Percentiles rank a stretch among this genome's conserved stretches.
These are phyloP conservation scores for Calonectris borealis DNA, from an alignment of 2,113 vertebrate genomes.

Conservation along the genomic window DNA sequence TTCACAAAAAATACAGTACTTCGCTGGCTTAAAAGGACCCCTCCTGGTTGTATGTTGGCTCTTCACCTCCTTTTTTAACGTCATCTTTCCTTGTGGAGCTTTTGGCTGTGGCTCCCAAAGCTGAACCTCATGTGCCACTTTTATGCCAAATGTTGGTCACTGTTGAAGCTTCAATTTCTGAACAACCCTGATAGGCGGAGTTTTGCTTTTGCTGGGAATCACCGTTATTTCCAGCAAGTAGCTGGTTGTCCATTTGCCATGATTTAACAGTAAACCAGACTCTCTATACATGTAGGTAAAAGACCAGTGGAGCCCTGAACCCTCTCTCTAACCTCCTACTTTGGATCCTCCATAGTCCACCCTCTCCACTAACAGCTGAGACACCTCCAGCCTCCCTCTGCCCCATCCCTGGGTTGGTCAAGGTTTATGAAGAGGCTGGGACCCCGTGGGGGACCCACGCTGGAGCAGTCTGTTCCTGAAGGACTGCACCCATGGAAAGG, in stretches of 20 bases:
- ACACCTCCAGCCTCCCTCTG: not conserved
- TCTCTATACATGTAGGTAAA: accelerated
- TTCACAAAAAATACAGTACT: not conserved
- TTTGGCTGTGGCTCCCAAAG: not conserved
- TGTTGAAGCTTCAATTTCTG: not conserved
- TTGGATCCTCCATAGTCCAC: not conserved
- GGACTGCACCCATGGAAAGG: not conserved
- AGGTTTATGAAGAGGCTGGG: not conserved
- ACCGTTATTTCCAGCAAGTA: not conserved
- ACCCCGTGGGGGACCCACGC: accelerated
- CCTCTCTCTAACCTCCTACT: not conserved
- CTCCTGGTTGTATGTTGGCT: not conserved
- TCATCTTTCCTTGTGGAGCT: not conserved
- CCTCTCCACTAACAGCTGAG: not conserved
- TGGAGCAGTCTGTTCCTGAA: not conserved
- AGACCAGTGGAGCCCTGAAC: not conserved
- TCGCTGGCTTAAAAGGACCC: not conserved
- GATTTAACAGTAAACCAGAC: not conserved
- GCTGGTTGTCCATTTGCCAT: not conserved
- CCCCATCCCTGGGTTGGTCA: not conserved
- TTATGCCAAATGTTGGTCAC: not conserved
- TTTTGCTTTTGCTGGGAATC: not conserved
- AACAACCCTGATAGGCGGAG: not conserved
- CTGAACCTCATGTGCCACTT: accelerated
- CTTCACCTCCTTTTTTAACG: accelerated